A percentile compares a stretch with the other conserved stretches of the same genome.
Conservation (phyloP, 2,888 invertebrate species). For the Drosophila maculinotata region DNA sequence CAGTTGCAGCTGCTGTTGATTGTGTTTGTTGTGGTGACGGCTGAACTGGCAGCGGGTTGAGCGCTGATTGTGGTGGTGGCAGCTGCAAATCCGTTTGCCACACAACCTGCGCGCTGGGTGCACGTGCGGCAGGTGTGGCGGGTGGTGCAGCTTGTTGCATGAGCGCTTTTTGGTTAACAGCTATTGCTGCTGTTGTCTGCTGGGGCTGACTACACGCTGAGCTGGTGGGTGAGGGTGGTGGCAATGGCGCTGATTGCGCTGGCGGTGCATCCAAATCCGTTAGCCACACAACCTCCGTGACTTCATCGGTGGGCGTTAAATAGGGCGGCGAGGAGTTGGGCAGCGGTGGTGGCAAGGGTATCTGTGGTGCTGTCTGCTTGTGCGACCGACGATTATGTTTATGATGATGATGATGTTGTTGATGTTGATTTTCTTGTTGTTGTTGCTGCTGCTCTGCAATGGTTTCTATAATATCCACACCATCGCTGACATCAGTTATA, state of each 20-base stretch:
- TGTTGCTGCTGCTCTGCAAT: conserved; percentile 12
- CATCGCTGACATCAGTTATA: conserved; percentile 43
- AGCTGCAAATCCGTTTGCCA: conserved; percentile 1
- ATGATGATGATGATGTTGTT: conserved; percentile 42
- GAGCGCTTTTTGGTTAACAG: conserved; percentile 3
- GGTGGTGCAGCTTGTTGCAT: neutral
- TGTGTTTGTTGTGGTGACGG: conserved; percentile 1
- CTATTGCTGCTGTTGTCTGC: neutral
- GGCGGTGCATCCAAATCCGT: conserved; percentile 15
- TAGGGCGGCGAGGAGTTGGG: conserved; percentile 55
- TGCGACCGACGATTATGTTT: conserved; percentile 19
- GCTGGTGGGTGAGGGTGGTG: conserved; percentile 12
- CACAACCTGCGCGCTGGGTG: conserved; percentile 2
- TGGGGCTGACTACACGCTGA: conserved; percentile 10
- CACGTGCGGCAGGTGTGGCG: neutral
- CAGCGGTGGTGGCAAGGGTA: conserved; percentile 58
- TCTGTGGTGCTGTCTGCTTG: conserved; percentile 34
- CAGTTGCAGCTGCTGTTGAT: neutral
- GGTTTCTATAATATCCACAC: conserved; percentile 25
- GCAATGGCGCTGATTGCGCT: conserved; percentile 5
- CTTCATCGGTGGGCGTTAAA: conserved; percentile 53
- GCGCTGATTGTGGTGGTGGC: conserved; percentile 9
- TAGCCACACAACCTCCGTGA: conserved; percentile 1
- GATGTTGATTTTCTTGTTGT: no score
- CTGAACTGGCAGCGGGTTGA: conserved; percentile 14